Conservation (phyloP, 1,140 invertebrate genomes). For the Zaprionus camerounensis region DNA sequence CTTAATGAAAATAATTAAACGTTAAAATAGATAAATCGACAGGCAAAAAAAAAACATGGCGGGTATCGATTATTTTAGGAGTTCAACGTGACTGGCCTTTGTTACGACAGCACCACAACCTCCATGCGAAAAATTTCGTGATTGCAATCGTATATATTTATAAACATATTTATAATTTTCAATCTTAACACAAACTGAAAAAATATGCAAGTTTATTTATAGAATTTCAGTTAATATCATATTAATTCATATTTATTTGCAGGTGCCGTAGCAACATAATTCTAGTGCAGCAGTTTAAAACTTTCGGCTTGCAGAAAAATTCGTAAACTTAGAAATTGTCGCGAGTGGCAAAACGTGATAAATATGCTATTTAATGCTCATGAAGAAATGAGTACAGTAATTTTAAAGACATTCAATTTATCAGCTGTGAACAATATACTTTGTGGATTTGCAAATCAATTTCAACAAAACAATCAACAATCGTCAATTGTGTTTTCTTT, state of each 20-base stretch:
- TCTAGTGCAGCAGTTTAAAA: neutral
- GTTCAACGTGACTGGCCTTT: neutral
- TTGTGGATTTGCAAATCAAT: neutral
- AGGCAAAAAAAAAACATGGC: neutral
- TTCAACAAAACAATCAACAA: neutral
- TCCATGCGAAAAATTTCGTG: neutral
- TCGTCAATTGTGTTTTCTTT: neutral
- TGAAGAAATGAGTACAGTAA: slow-evolving; percentile 39
- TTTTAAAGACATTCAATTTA: slow-evolving; percentile 3
- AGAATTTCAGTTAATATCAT: neutral
- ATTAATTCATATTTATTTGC: neutral
- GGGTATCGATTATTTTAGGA: neutral
- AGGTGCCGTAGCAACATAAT: neutral
- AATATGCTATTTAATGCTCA: slow-evolving; percentile 36
- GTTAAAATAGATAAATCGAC: neutral
- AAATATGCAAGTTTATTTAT: neutral
- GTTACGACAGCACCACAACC: slow-evolving; percentile 6
- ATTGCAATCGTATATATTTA: neutral
- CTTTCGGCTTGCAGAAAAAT: neutral
- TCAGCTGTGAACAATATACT: neutral
- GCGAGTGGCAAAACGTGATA: slow-evolving; percentile 22
- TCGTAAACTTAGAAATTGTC: neutral
- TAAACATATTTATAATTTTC: neutral
- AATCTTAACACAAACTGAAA: neutral
- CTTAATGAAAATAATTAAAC: no score